These are phyloP conservation scores for Lasioglossum figueresi DNA, from an alignment of 2,888 invertebrate genomes.

Conservation along the genomic window DNA sequence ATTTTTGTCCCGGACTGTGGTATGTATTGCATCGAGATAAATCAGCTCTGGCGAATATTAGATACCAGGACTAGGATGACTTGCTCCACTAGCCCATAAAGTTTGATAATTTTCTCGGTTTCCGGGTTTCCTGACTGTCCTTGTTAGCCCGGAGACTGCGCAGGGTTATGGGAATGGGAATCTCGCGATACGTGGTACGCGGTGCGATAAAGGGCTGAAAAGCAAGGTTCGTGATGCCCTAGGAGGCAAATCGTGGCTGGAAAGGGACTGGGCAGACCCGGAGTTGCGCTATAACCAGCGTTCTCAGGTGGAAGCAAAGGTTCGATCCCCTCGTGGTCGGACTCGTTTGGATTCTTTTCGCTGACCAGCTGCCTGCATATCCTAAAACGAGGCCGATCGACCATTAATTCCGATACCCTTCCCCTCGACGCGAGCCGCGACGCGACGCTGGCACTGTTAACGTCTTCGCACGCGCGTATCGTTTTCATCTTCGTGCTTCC, in stretches of 20 bases:
- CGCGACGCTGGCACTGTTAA: background rate
- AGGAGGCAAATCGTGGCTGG: constrained; percentile 49
- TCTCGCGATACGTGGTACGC: constrained; percentile 9
- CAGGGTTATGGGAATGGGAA: background rate
- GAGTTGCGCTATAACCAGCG: constrained; percentile 13
- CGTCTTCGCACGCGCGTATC: constrained; percentile 40
- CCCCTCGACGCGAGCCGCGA: background rate
- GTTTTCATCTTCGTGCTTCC: constrained; percentile 62
- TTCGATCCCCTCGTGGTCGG: background rate
- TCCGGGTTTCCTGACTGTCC: background rate
- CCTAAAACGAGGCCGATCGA: constrained; percentile 59
- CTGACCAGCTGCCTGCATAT: constrained; percentile 34
- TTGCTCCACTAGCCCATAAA: background rate
- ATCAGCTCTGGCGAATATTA: background rate
- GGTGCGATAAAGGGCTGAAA: constrained; percentile 47
- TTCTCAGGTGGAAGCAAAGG: constrained; percentile 20
- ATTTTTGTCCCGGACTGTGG: no score
- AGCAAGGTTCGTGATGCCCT: constrained; percentile 47
- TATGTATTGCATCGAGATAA: background rate
- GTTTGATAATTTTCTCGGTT: background rate
- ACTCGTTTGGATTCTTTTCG: constrained; percentile 37
- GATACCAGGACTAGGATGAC: background rate
- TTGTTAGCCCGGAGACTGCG: background rate
- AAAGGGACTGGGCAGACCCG: constrained; percentile 35
- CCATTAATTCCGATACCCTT: constrained; percentile 59